phyloP scores from a whole-genome alignment of 1,140 invertebrate genomes.

The Danaus melanippus region DNA sequence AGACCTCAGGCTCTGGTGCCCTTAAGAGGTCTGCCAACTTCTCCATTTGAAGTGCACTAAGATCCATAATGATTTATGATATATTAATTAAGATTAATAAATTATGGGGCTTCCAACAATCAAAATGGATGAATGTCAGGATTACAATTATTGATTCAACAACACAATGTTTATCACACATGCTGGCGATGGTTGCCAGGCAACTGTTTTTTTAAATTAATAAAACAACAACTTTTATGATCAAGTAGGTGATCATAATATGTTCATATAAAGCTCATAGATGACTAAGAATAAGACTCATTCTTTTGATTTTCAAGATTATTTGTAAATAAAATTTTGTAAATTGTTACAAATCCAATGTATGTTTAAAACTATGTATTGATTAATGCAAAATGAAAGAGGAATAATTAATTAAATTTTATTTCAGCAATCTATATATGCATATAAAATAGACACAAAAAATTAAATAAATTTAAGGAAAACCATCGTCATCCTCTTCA shows the following conservation, averaged over 20 bases:
- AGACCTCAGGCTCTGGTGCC: slow-evolving; percentile 53
- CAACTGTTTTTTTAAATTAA: background rate
- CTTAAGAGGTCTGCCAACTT: slow-evolving; percentile 48
- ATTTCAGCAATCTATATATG: slow-evolving; percentile 22
- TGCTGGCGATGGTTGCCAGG: background rate
- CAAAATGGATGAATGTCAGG: background rate
- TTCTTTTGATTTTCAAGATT: too few species aligned
- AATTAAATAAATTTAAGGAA: slow-evolving; percentile 60
- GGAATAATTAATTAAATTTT: slow-evolving; percentile 18
- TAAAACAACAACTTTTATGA: background rate
- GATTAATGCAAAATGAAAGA: slow-evolving; percentile 7
- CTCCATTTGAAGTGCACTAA: slow-evolving; percentile 36
- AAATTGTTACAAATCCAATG: too few species aligned
- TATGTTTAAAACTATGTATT: too few species aligned
- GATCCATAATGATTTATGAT: slow-evolving; percentile 39
- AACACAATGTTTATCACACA: slow-evolving; percentile 4
- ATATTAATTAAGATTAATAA: background rate
- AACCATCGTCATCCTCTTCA: slow-evolving; percentile 97
- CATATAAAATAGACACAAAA: slow-evolving; percentile 17
- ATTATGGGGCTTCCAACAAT: background rate
- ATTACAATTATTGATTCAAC: slow-evolving; percentile 2
- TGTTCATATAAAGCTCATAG: too few species aligned
- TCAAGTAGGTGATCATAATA: too few species aligned
- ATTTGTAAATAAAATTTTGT: too few species aligned
- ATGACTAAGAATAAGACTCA: too few species aligned